Percentiles rank a stretch among this genome's conserved stretches.
Evolutionary conservation across 1,140 invertebrate genomes (phyloP).

Genomic region (Listronotus bonariensis): DNA sequence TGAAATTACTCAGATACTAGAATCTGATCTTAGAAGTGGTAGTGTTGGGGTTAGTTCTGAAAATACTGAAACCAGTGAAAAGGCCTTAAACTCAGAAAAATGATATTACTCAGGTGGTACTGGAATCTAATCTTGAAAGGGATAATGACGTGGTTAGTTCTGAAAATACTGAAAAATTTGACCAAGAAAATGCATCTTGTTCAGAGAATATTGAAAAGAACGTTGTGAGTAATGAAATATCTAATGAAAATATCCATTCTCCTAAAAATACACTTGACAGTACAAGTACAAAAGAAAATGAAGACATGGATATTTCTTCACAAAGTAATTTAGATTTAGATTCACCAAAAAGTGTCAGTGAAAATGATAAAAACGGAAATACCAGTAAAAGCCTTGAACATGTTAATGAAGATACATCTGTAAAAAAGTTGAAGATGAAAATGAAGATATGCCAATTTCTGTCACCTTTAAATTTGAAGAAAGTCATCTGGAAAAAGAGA

Average conservation of each 20-base stretch:
- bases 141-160: background rate
- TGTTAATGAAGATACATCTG: constrained; percentile 2
- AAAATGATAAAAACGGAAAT: background rate
- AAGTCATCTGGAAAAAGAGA: constrained; percentile 27
- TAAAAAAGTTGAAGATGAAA: constrained; percentile 12
- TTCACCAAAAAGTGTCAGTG: no score
- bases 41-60: background rate
- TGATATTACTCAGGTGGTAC: background rate
- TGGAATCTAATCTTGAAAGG: background rate
- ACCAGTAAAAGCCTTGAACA: background rate
- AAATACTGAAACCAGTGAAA: constrained; percentile 1
- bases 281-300: no score
- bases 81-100: no score
- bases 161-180: background rate
- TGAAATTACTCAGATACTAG: background rate
- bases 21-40: background rate
- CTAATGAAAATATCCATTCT: constrained; percentile 4
- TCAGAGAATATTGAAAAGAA: background rate
- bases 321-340: no score
- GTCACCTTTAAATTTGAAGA: constrained; percentile 32
- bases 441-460: constrained; percentile 34
- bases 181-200: no score
- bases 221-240: background rate
- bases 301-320: no score
- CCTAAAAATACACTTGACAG: background rate